Conservation (phyloP, 2,797 vertebrate species). For the Alcedo quadribrachys region DNA sequence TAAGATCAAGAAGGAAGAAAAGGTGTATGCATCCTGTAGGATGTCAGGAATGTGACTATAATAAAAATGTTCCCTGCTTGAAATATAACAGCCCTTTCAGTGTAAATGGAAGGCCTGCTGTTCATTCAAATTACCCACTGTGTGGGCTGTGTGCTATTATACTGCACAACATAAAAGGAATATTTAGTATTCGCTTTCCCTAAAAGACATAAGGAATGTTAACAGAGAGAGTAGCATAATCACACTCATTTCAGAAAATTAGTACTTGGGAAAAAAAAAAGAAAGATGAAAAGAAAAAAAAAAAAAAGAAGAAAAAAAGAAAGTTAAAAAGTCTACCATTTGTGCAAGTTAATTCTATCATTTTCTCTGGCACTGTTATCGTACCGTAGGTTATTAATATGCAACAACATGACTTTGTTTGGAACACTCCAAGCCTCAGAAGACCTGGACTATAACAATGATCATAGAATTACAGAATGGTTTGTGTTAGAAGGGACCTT, state of each 20-base stretch:
- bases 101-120: slow-evolving; percentile 34
- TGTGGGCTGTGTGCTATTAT: neutral
- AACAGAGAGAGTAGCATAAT: neutral
- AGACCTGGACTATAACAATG: neutral
- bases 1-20: neutral
- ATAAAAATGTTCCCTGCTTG: slow-evolving; percentile 38
- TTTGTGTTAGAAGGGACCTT: neutral
- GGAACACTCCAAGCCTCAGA: neutral
- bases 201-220: neutral
- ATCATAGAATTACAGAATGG: neutral
- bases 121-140: slow-evolving; percentile 39
- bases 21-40: neutral
- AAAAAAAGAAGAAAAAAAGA: neutral
- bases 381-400: neutral
- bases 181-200: neutral
- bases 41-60: neutral
- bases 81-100: slow-evolving; percentile 17
- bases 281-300: neutral
- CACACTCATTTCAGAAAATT: neutral
- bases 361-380: neutral
- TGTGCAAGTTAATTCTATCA: neutral
- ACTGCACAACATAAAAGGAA: neutral
- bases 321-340: neutral
- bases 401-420: neutral
- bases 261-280: neutral